phyloP scores from a whole-genome alignment of 2,888 invertebrate species.

The Blastobasis adustella region DNA sequence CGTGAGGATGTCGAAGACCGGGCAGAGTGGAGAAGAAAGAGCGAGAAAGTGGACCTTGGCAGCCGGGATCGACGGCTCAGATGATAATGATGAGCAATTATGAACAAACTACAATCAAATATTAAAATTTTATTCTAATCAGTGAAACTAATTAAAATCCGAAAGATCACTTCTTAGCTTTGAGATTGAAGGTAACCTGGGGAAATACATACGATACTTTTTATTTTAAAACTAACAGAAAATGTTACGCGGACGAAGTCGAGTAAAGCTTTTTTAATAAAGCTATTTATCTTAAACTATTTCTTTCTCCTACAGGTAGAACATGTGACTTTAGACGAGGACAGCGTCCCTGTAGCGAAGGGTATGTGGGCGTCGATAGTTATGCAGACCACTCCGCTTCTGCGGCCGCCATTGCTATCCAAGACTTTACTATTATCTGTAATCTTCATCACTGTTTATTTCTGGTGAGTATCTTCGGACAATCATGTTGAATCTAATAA shows the following conservation, averaged over 20 bases:
- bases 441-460: conserved; percentile 70
- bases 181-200: too few relatives aligned
- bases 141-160: too few relatives aligned
- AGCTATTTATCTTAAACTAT: neutral
- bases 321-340: conserved; percentile 38
- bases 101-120: too few relatives aligned
- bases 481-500: too few relatives aligned
- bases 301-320: conserved; percentile 33
- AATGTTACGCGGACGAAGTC: neutral
- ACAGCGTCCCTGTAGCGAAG: conserved; percentile 15
- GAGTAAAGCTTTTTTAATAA: neutral
- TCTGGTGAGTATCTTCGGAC: conserved; percentile 33
- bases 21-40: too few relatives aligned
- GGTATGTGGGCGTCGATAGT: conserved; percentile 37
- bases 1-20: too few relatives aligned
- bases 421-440: conserved; percentile 64
- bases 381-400: conserved; percentile 65
- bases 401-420: conserved; percentile 66
- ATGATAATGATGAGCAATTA: too few relatives aligned
- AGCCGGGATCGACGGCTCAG: too few relatives aligned
- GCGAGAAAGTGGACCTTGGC: too few relatives aligned
- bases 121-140: too few relatives aligned
- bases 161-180: too few relatives aligned
- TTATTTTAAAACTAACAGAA: neutral
- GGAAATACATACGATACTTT: too few relatives aligned